A percentile compares a stretch with the other conserved stretches of the same genome.
These are phyloP conservation scores for Steinernema scapterisci DNA, from an alignment of 2,888 invertebrate species.

Conservation along the genomic window DNA sequence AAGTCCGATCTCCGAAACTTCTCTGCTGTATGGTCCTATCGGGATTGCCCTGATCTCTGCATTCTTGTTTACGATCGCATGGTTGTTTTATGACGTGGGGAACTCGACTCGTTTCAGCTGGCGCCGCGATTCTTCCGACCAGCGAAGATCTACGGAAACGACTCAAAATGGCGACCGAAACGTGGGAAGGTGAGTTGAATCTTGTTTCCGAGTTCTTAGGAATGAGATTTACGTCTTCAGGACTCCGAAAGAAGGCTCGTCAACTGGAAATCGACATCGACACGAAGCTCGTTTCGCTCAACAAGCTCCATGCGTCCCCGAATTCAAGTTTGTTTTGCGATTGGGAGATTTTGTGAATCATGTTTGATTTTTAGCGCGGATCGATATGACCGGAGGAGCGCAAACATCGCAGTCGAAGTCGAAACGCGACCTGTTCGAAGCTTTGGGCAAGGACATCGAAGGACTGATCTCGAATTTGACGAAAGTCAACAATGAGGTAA, in stretches of 20 bases:
- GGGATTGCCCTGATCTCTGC: constrained; percentile 18
- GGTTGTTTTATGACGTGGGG: constrained; percentile 22
- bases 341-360: not conserved
- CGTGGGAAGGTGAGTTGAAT: constrained; percentile 33
- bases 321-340: not conserved
- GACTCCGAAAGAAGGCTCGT: constrained; percentile 87
- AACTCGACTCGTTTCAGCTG: not conserved
- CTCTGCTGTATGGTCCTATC: not conserved
- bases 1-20: not conserved
- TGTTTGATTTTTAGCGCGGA: not conserved
- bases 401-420: constrained; percentile 18
- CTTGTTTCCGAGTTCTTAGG: not conserved
- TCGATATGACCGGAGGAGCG: constrained; percentile 21
- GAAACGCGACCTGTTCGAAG: constrained; percentile 76
- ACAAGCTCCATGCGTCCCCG: constrained; percentile 75
- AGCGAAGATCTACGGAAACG: no score
- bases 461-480: constrained; percentile 83
- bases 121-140: not conserved
- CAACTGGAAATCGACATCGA: constrained; percentile 95
- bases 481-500: constrained; percentile 73
- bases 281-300: constrained; percentile 89
- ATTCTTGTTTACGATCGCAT: not conserved
- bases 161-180: constrained; percentile 23
- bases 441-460: constrained; percentile 88
- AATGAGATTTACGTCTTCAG: constrained; percentile 70